Base-by-base conservation (phyloP, 1,140 invertebrate genomes). In the Palaemon carinicauda region DNA sequence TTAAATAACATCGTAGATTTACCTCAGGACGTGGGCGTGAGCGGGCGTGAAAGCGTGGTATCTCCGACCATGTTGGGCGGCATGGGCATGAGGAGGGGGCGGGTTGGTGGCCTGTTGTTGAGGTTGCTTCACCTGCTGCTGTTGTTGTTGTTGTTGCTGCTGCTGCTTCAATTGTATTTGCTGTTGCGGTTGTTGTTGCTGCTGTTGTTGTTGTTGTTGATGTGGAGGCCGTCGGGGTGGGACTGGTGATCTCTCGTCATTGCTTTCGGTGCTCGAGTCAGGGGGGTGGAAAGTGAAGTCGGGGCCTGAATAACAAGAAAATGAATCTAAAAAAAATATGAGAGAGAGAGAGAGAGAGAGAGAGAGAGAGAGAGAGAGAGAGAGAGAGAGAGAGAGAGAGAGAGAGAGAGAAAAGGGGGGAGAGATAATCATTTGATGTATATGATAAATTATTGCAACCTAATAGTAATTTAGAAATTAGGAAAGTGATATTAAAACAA, bases 231-330 rank as follows among this genome's bases (percentile, higher is more conserved):
- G 81, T 29, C 82, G 77, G 53, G 87, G 87, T 24, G 87, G 82
- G 12, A 84, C 27, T 9, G 87, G 89, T 24, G 89, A 89, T 12
- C 80, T 65, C 21, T 89, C 89, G 41, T 89, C 89, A 53, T 89
- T 89, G 87, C 89, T 89, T 73, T 89, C 89, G 14, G 89, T 89
- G 79, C 89, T 89, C 1, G 89, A 89, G 86, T 89, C 89, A 3
- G 89, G 82, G 50, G 87, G 89, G 33, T 88, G 86, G 74, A 77
- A 71, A 31, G 51, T 87, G 69, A 87, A 78, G 80, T 84, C 83
- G 29, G 84, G 53, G 52, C 88, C 88, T 89, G 80, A 41, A 4
- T 12, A 41, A 41, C 41, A 41, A 19, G 29, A 78, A 53, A 74
- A 60, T 27, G 82, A 31, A 53, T 54, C 71, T 17, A 41, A 12